phyloP scores from a whole-genome alignment of 1,140 invertebrate genomes.

The Adelges cooleyi region DNA sequence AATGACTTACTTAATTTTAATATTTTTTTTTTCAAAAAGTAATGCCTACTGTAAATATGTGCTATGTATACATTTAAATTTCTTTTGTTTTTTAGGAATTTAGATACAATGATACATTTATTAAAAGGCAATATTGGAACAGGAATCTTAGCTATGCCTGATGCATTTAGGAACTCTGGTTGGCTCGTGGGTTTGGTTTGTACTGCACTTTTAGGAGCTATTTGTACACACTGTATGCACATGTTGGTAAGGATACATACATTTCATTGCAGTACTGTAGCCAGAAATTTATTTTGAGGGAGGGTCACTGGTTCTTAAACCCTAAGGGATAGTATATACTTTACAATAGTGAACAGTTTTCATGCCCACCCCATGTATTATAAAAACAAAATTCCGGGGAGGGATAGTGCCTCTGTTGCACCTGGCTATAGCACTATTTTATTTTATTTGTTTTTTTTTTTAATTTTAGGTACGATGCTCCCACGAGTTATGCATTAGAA shows the following conservation, averaged over 20 bases:
- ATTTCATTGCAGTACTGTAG: too few species aligned
- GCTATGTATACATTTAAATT: conserved; percentile 2
- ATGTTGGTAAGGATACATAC: conserved; percentile 51
- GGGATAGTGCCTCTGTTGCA: background rate
- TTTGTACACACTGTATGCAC: conserved; percentile 82
- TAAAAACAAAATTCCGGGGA: background rate
- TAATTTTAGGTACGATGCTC: conserved; percentile 45
- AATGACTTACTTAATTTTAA: background rate
- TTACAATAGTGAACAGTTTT: background rate
- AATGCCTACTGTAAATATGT: background rate
- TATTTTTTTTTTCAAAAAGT: background rate
- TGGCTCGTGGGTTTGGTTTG: conserved; percentile 55
- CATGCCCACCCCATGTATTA: background rate
- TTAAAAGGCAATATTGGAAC: conserved; percentile 75
- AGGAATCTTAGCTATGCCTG: conserved; percentile 71
- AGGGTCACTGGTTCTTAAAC: too few species aligned
- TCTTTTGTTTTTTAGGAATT: conserved; percentile 43
- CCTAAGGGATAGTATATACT: background rate
- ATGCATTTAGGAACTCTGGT: conserved; percentile 72
- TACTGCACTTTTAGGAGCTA: conserved; percentile 60
- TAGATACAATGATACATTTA: conserved; percentile 66
- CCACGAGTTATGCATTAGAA: conserved; percentile 54
- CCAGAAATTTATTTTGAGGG: too few species aligned
- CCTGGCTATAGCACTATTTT: background rate
- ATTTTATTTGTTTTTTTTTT: too few species aligned